Evolutionary conservation across 2,888 invertebrate genomes (phyloP).

Genomic region (Oscheius sp.): DNA sequence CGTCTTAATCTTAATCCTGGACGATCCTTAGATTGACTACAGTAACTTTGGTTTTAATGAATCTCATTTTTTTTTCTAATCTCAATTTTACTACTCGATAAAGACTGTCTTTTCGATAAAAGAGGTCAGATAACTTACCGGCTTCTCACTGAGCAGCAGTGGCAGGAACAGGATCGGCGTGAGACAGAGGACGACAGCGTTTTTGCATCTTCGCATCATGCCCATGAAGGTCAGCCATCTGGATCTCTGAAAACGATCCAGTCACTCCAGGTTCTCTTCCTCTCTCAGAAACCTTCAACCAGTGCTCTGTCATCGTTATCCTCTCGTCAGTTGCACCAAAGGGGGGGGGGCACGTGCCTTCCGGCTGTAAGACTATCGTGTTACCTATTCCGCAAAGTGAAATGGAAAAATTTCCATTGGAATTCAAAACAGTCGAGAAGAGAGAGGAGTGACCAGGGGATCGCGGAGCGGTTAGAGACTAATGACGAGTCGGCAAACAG

Average conservation of each 20-base stretch:
- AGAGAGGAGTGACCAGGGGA: background rate
- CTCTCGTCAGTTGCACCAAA: background rate
- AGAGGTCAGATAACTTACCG: slow-evolving; percentile 8
- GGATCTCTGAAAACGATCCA: slow-evolving; percentile 28
- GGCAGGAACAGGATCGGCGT: slow-evolving; percentile 54
- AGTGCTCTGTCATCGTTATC: background rate
- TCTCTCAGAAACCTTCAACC: background rate
- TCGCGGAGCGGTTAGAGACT: too few relatives aligned
- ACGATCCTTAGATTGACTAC: too few relatives aligned
- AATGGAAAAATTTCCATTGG: background rate
- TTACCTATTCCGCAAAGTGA: slow-evolving; percentile 13
- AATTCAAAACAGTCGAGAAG: background rate
- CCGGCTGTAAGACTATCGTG: slow-evolving; percentile 11
- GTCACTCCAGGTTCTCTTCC: background rate
- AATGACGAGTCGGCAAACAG: too few relatives aligned
- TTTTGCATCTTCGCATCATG: slow-evolving; percentile 30
- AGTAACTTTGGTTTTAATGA: too few relatives aligned
- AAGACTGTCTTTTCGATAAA: too few relatives aligned
- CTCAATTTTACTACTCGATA: too few relatives aligned
- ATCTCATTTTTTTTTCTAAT: too few relatives aligned
- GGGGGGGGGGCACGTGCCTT: background rate
- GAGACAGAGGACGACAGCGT: slow-evolving; percentile 47
- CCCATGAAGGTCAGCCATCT: slow-evolving; percentile 21
- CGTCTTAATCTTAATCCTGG: too few relatives aligned
- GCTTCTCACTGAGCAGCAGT: slow-evolving; percentile 40